phyloP scores from a whole-genome alignment of 2,113 vertebrate genomes.

The Phalacrocorax aristotelis region DNA sequence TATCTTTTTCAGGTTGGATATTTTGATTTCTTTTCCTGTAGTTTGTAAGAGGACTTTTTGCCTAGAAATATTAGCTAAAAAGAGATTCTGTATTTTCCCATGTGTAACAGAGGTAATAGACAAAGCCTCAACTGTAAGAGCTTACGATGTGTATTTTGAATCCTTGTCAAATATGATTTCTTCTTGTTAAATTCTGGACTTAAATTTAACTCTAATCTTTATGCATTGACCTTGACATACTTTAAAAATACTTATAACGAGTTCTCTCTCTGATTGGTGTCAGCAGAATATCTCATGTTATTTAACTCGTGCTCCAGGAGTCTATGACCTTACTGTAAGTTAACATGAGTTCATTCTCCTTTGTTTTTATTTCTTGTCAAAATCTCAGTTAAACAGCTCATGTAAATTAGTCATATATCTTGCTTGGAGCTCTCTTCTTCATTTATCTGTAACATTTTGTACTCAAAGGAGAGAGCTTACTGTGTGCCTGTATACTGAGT shows the following conservation, averaged over 20 bases:
- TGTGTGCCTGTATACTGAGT: not conserved
- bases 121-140: not conserved
- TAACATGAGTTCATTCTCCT: not conserved
- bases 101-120: not conserved
- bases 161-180: not conserved
- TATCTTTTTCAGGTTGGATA: not conserved
- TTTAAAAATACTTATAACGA: not conserved
- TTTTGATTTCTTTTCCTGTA: not conserved
- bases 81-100: not conserved
- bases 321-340: not conserved
- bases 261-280: not conserved
- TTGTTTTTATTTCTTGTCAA: not conserved
- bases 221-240: not conserved
- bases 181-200: not conserved
- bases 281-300: not conserved
- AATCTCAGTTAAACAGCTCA: not conserved
- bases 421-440: conserved; percentile 6
- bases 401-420: conserved; percentile 43
- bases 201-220: not conserved
- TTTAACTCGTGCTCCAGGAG: not conserved
- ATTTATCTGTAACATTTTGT: not conserved
- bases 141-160: not conserved
- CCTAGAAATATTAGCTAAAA: not conserved
- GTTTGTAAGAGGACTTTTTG: not conserved
- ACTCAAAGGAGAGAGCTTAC: not conserved